Evolutionary conservation across 2,113 vertebrate species (phyloP).

Genomic region (Eidolon helvum): DNA sequence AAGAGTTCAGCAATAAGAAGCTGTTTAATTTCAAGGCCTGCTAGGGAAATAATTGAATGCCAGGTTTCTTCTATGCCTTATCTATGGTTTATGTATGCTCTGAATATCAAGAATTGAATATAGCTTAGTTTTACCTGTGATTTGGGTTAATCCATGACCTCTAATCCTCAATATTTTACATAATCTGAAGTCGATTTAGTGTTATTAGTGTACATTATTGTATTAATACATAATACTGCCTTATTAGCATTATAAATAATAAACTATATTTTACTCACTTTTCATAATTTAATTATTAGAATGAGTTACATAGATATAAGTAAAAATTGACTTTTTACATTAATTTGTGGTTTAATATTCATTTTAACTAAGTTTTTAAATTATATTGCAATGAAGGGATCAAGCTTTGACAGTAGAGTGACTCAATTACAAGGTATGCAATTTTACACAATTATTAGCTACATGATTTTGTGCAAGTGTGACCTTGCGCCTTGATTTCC

Average conservation of each 20-base stretch:
- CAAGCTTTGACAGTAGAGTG: not conserved
- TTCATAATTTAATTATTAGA: not conserved
- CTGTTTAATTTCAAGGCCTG: not conserved
- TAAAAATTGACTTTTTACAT: not conserved
- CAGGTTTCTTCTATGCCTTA: not conserved
- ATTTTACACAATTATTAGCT: not conserved
- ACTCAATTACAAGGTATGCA: not conserved
- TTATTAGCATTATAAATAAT: not conserved
- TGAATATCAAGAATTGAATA: not conserved
- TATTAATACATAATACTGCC: not conserved
- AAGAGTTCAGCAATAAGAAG: not conserved
- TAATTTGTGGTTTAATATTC: not conserved
- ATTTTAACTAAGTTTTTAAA: constrained; percentile 7
- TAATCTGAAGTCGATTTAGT: not conserved
- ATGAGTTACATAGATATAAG: not conserved
- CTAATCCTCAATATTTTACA: not conserved
- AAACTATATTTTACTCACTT: not conserved
- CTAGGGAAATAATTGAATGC: not conserved
- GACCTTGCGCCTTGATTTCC: not conserved
- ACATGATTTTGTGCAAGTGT: not conserved
- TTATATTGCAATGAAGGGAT: not conserved
- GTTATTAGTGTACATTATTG: not conserved
- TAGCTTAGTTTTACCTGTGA: not conserved
- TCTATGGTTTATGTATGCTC: not conserved
- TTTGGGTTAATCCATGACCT: not conserved